phyloP scores from a whole-genome alignment of 2,888 invertebrate species.

The Trichogramma dendrolimi region DNA sequence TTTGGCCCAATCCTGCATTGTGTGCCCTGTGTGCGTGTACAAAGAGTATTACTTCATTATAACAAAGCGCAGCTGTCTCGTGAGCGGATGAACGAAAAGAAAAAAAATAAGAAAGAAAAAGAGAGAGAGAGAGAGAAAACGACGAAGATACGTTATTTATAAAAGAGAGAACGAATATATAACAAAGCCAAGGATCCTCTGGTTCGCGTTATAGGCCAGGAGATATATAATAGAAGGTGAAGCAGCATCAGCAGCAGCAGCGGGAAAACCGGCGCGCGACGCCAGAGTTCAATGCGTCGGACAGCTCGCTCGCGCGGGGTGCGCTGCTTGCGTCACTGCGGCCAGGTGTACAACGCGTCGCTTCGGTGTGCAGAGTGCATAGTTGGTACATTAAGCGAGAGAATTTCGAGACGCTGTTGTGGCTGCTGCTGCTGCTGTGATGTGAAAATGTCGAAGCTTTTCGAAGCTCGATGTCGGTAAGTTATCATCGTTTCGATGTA shows the following conservation, averaged over 20 bases:
- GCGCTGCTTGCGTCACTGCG: constrained; percentile 18
- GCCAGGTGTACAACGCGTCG: neutral
- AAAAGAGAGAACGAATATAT: neutral
- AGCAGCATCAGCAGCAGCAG: neutral
- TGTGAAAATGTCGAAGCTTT: too few species aligned
- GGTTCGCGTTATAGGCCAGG: too few species aligned
- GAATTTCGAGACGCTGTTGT: too few species aligned
- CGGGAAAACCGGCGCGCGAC: neutral
- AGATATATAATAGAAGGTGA: too few species aligned
- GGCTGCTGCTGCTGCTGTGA: too few species aligned
- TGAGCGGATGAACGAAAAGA: neutral
- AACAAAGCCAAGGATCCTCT: too few species aligned
- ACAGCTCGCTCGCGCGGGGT: neutral
- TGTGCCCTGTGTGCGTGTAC: neutral
- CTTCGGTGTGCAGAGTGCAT: too few species aligned
- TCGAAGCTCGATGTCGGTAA: too few species aligned
- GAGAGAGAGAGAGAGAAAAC: neutral
- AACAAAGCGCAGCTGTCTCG: neutral
- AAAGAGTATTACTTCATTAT: constrained; percentile 1
- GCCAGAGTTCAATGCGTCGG: constrained; percentile 14
- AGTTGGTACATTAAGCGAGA: too few species aligned
- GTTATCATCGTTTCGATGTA: too few species aligned
- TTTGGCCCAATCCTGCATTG: neutral
- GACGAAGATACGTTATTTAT: neutral
- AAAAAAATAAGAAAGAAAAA: neutral